A percentile compares a stretch with the other conserved stretches of the same genome.
Conservation (phyloP, 1,140 invertebrate species). For the Philotrypesis tridentata region DNA sequence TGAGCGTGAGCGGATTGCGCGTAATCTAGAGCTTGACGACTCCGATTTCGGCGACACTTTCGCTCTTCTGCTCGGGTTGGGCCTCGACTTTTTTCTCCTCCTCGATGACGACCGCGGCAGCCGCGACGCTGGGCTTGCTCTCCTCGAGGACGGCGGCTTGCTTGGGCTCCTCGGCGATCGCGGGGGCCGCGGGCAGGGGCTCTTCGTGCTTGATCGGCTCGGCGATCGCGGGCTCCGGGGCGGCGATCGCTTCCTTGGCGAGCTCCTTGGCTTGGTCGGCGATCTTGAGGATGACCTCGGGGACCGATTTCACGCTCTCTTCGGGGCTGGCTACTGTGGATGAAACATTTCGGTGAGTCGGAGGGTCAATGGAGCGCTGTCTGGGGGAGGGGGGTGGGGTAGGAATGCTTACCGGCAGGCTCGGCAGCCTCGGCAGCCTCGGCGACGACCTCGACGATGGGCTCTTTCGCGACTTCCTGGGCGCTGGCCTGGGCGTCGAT, state of each 20-base stretch:
- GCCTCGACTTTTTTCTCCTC: not conserved
- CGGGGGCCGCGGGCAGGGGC: not conserved
- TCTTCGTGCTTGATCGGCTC: conserved; percentile 34
- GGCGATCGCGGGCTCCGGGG: not conserved
- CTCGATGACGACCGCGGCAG: not conserved
- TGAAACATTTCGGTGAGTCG: not conserved
- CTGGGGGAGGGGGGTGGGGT: too few relatives aligned
- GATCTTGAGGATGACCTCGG: conserved; percentile 71
- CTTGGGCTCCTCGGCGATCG: not conserved
- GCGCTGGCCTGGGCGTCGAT: conserved; percentile 33
- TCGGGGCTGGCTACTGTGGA: conserved; percentile 46
- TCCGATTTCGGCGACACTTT: not conserved
- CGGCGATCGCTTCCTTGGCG: not conserved
- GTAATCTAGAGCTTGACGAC: conserved; percentile 37
- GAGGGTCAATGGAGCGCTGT: too few relatives aligned
- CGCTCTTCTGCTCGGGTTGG: not conserved
- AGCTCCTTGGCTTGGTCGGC: conserved; percentile 59
- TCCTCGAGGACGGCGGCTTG: not conserved
- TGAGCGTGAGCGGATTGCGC: too few relatives aligned
- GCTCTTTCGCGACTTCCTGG: conserved; percentile 17
- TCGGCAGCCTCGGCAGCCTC: conserved; percentile 6
- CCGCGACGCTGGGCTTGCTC: not conserved
- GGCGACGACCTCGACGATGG: not conserved
- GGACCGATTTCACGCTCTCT: conserved; percentile 60
- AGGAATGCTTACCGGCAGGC: conserved; percentile 27